phyloP scores from a whole-genome alignment of 2,113 vertebrate genomes.

The Alouatta palliata region DNA sequence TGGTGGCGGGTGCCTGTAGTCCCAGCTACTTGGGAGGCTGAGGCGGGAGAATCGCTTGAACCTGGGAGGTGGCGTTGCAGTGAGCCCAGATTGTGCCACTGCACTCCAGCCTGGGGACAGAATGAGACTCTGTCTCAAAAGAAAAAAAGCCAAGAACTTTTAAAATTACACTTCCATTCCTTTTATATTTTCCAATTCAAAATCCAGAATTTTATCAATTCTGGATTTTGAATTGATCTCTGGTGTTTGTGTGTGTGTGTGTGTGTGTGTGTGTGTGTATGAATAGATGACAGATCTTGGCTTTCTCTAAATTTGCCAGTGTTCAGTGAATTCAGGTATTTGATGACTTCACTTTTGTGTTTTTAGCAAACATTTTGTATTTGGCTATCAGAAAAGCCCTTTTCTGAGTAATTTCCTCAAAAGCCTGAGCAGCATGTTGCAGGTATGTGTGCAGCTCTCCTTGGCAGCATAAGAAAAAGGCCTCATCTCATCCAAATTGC shows the following conservation, averaged over 20 bases:
- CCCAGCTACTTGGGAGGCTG: no score
- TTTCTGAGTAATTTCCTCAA: neutral
- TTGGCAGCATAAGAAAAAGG: neutral
- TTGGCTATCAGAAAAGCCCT: neutral
- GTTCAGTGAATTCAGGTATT: neutral
- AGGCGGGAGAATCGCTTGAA: no score
- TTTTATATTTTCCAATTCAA: no score
- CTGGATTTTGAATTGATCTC: neutral
- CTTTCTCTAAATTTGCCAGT: neutral
- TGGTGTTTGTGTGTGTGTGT: accelerated
- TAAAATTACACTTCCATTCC: neutral
- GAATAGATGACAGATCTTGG: neutral
- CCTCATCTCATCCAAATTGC: neutral
- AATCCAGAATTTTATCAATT: no score
- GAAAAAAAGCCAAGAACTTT: conserved; percentile 27
- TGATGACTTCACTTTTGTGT: neutral
- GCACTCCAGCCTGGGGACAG: no score
- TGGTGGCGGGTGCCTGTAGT: no score
- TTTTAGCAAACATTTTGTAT: neutral
- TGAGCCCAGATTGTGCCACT: no score
- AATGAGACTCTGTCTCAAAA: neutral
- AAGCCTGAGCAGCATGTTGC: neutral
- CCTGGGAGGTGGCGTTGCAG: no score
- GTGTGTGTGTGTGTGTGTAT: neutral
- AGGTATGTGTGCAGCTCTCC: neutral